Percentiles rank a stretch among this genome's conserved stretches.
Evolutionary conservation across 2,797 vertebrate genomes (phyloP).

Genomic region (Pantherophis alleghaniensis): DNA sequence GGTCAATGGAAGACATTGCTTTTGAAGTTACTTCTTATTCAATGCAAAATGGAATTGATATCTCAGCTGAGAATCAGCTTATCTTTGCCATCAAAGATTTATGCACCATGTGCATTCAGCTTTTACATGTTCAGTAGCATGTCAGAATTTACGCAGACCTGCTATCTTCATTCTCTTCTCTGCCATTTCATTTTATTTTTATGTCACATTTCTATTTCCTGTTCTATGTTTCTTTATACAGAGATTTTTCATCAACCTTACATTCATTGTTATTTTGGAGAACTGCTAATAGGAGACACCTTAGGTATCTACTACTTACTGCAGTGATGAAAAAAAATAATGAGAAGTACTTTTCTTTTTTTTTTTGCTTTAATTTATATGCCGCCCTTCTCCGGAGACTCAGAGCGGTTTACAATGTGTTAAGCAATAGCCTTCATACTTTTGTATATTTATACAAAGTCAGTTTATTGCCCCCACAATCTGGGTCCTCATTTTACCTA

Average conservation of each 20-base stretch:
- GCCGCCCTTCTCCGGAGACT: too few relatives aligned
- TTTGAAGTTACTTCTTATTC: neutral
- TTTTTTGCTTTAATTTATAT: too few relatives aligned
- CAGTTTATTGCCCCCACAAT: too few relatives aligned
- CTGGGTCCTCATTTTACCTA: too few relatives aligned
- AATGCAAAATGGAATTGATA: neutral
- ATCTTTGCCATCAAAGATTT: neutral
- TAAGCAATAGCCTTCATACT: too few relatives aligned
- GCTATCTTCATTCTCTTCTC: neutral
- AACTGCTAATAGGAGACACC: neutral
- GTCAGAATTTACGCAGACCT: neutral
- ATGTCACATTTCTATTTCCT: neutral
- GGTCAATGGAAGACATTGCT: neutral
- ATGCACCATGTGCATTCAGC: neutral
- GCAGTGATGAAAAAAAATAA: neutral
- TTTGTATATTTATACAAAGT: too few relatives aligned
- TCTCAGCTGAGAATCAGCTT: neutral
- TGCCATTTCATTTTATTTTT: neutral
- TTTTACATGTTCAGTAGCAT: neutral
- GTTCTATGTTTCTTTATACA: neutral
- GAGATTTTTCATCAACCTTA: neutral
- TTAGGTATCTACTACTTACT: neutral
- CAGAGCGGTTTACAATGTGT: too few relatives aligned
- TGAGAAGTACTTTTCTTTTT: neutral
- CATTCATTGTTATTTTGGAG: neutral